A percentile compares a stretch with the other conserved stretches of the same genome.
These are phyloP conservation scores for Bos indicus DNA, from an alignment of 2,113 vertebrate species.

Conservation along the genomic window DNA sequence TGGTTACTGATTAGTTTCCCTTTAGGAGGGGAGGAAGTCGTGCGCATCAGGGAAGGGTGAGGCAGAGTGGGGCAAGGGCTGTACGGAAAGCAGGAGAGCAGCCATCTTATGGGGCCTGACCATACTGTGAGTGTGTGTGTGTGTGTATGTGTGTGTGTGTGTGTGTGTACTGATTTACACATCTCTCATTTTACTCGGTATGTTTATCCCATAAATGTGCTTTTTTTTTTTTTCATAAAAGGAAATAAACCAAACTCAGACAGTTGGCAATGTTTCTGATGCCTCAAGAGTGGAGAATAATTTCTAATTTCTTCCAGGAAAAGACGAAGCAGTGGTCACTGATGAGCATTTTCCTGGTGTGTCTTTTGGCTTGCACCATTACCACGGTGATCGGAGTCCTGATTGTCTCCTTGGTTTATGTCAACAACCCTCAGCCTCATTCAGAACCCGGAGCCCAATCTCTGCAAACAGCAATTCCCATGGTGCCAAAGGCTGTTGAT, in stretches of 20 bases:
- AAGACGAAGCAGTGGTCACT: slow-evolving; percentile 62
- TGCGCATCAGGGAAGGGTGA: not conserved
- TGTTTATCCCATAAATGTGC: not conserved
- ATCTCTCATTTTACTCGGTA: not conserved
- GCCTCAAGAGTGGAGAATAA: not conserved
- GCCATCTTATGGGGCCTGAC: not conserved
- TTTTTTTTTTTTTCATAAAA: not conserved
- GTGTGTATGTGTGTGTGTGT: not conserved
- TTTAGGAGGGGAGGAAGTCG: not conserved
- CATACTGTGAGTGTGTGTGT: not conserved
- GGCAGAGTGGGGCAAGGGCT: not conserved
- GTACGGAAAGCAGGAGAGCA: not conserved
- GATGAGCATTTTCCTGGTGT: slow-evolving; percentile 71
- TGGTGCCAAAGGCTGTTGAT: slow-evolving; percentile 22
- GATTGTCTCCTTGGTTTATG: slow-evolving; percentile 62
- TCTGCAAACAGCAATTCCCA: not conserved
- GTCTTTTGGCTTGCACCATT: slow-evolving; percentile 73
- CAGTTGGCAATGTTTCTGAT: not conserved
- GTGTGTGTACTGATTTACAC: not conserved
- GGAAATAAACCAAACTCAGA: not conserved
- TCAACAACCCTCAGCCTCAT: not conserved
- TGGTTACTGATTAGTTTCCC: not conserved
- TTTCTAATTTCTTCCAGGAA: slow-evolving; percentile 28
- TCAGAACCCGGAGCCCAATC: accelerated
- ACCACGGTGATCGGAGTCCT: slow-evolving; percentile 66